Evolutionary conservation across 2,113 vertebrate species (phyloP).

Genomic region (Lophochroa leadbeateri): DNA sequence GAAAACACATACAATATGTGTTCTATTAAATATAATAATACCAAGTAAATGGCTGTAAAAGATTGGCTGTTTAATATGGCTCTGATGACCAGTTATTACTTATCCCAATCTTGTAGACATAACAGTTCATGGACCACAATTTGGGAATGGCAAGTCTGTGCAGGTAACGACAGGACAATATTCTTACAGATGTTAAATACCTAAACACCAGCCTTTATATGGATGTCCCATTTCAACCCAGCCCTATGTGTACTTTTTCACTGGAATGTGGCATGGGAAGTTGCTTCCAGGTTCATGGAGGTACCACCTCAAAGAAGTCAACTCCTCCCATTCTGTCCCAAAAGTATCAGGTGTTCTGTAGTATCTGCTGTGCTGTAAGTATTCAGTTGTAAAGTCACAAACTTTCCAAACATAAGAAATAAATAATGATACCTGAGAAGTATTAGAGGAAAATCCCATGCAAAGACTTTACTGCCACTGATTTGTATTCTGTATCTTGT

Average conservation of each 20-base stretch:
- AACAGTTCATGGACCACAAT: neutral
- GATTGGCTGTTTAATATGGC: neutral
- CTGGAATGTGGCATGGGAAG: neutral
- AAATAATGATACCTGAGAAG: neutral
- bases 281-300: neutral
- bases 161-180: neutral
- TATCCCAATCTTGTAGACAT: neutral
- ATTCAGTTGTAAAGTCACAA: neutral
- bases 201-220: neutral
- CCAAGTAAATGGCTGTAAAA: neutral
- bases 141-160: neutral
- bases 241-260: neutral
- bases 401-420: neutral
- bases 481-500: neutral
- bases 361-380: neutral
- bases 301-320: neutral
- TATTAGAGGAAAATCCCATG: neutral
- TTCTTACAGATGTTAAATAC: neutral
- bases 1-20: neutral
- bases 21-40: neutral
- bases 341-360: neutral
- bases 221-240: neutral
- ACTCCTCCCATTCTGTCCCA: neutral
- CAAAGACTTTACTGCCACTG: neutral
- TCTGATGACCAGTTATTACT: neutral